Evolutionary conservation across 2,797 vertebrate genomes (phyloP).

Genomic region (Rallus crepitans): DNA sequence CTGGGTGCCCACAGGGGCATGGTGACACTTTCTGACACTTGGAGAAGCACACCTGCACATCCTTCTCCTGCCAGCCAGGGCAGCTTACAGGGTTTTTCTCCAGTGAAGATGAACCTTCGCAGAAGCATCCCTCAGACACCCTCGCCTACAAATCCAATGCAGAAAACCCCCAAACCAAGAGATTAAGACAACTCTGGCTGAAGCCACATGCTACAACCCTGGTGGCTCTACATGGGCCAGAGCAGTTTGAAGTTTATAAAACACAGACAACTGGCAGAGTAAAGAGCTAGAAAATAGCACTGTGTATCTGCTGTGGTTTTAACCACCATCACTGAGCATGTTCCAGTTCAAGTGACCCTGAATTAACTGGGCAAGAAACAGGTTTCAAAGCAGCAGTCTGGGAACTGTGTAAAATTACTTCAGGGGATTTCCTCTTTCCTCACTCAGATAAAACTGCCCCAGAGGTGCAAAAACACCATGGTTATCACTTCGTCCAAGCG

Average conservation of each 20-base stretch:
- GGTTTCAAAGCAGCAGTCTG: neutral
- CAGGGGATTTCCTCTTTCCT: neutral
- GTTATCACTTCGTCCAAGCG: neutral
- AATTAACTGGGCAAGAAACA: neutral
- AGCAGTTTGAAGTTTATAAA: neutral
- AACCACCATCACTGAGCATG: neutral
- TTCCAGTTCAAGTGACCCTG: neutral
- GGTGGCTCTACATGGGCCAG: fast-evolving
- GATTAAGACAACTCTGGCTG: neutral
- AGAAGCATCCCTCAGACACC: neutral
- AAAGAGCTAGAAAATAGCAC: neutral
- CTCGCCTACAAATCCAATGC: neutral
- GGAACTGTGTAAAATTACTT: neutral
- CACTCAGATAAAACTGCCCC: neutral
- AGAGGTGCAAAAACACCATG: neutral
- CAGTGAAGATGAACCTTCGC: neutral
- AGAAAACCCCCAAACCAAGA: neutral
- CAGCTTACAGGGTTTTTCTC: neutral
- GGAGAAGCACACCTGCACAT: neutral
- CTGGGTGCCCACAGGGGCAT: too few relatives aligned
- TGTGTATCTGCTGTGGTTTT: neutral
- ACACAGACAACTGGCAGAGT: neutral
- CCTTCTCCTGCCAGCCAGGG: neutral
- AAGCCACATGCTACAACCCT: neutral
- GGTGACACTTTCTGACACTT: neutral